Evolutionary conservation across 2,113 vertebrate genomes (phyloP), one percentile per base, ranked within the genome.

Genomic region (Paracanthobrama guichenoti): DNA sequence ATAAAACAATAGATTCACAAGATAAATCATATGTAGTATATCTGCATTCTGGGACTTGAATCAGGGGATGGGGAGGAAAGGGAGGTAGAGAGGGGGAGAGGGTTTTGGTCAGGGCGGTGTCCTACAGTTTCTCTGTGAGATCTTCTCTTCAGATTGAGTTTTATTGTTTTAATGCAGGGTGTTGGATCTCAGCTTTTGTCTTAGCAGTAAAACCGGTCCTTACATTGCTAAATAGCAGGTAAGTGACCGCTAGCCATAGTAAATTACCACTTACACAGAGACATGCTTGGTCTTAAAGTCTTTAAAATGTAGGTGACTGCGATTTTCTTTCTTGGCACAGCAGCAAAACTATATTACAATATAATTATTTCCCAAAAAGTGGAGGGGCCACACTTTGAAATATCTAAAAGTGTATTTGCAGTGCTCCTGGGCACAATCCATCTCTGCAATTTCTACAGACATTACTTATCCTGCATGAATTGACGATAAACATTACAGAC

Each of bases 331-430:
- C 35, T 69, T 69, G 31, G 66, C 66, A 22, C 66, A 69, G 66
- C 66, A 69, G 35, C 35, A 69, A 42, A 69, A 39, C 66, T 69
- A 35, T 69, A 35, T 69, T 69, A 69, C 42, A 69, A 69, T 69
- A 69, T 42, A 12, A 6, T 39, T 69, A 42, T 69, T 35, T 39
- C 35, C 20, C 13, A 69, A 69, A 69, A 69, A 42, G 66, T 42
- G 20, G 35, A 71, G 3, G 28, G 1, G 3, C 8, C 9, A 66
- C 62, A 20, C 1, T 71, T n/a, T 42, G 11, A 71, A 12, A 71
- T 69, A 69, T 69, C 9, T 42, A 42, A 12, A 69, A 71, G 35
- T 11, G 2, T 71, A 71, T 71, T 42, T 71, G 67, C 67, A 71
- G 67, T n/a, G 35, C 67, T 11, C 67, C 35, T 42, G 20, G 67